Evolutionary conservation across 1,140 invertebrate genomes (phyloP).

Genomic region (Apis cerana): DNA sequence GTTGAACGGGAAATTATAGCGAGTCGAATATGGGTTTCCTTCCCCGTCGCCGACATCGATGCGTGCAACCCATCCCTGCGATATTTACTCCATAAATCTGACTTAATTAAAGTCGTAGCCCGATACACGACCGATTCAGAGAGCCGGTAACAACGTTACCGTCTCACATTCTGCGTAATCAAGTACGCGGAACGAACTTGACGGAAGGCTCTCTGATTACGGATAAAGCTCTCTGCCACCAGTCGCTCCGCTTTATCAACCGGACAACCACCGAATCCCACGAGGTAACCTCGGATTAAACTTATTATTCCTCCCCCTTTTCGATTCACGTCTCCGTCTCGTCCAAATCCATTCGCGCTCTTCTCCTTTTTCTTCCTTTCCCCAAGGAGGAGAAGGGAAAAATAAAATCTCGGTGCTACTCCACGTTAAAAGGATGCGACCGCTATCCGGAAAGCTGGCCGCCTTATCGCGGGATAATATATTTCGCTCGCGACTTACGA

Average conservation of each 20-base stretch:
- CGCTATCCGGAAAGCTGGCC: not conserved
- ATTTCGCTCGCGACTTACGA: conserved; percentile 58
- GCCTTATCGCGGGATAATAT: conserved; percentile 32
- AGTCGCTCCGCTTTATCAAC: conserved; percentile 24
- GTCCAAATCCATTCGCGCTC: no score
- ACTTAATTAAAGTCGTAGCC: conserved; percentile 60
- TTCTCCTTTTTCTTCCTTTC: no score
- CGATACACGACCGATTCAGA: conserved; percentile 52
- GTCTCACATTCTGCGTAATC: conserved; percentile 58
- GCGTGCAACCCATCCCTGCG: conserved; percentile 9
- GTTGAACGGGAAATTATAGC: conserved; percentile 34
- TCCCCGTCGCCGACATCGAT: not conserved
- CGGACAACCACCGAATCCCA: conserved; percentile 18
- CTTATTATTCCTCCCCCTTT: conserved; percentile 29
- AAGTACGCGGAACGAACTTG: conserved; percentile 46
- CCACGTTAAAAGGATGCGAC: no score
- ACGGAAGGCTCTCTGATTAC: conserved; percentile 58
- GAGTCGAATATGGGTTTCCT: conserved; percentile 40
- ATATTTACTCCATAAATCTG: conserved; percentile 53
- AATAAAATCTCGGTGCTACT: no score
- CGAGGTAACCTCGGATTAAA: conserved; percentile 23
- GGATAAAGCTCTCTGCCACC: conserved; percentile 27
- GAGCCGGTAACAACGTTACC: conserved; percentile 55
- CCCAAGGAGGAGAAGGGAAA: no score
- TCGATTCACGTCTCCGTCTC: not conserved